Evolutionary conservation across 2,113 vertebrate species (phyloP), one percentile per base, ranked within the genome.

Genomic region (Indicator indicator): DNA sequence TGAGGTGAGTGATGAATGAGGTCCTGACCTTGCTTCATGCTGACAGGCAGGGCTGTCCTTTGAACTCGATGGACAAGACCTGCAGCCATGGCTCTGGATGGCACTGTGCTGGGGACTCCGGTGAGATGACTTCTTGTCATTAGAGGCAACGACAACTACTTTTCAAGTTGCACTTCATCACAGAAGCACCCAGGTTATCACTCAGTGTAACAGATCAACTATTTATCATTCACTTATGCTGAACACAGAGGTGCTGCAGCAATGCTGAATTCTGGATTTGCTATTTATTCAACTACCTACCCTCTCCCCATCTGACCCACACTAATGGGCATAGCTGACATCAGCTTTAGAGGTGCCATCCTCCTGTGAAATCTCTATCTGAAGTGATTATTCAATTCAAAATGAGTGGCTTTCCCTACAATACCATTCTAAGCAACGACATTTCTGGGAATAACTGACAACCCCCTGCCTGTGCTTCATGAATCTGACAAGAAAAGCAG

Each of bases 401-500:
- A 93, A 55, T 3, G 23, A 81, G 36, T 60, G 58, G 19, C 86
- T 72, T 94, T 88, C 54, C 62, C 74, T 60, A 90, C 60, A 91
- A 86, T 44, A 86, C 65, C 65, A 89, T 80, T 86, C 72, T 62
- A 81, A 95, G 88, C 79, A 90, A 81, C 32, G 79, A 88, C 67
- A 78, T 86, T 86, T 86, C 93, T 82, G 65, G 52, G 71, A 86
- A 60, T 93, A 95, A 92, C 75, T 94, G 93, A 95, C 91, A 94
- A 90, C 76, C 76, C 82, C 93, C 93, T 93, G 85, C 88, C 89
- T 90, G 80, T 69, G 83, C 93, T 75, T 94, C 76, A 88, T 65
- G 83, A 89, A 91, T 93, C 85, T 95, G 91, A 89, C 91, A 94
- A 88, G 89, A 96, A 89, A 89, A 93, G 76, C 76, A 93, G 89